A percentile compares a stretch with the other conserved stretches of the same genome.
These are phyloP conservation scores for Eubucco bourcierii DNA, from an alignment of 2,113 vertebrate species.

Conservation along the genomic window DNA sequence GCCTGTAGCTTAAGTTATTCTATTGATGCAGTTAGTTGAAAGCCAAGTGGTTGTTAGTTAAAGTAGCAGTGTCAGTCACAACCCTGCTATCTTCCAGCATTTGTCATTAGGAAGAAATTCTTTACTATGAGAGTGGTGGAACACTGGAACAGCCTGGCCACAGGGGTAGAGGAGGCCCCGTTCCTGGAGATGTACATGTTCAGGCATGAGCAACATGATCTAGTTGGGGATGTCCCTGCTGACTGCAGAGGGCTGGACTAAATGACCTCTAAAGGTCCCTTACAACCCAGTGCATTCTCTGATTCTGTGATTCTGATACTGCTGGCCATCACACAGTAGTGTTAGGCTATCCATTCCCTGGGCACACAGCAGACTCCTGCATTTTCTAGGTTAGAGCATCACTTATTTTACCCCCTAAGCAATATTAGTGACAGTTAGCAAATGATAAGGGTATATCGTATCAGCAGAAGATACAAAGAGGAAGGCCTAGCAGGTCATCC, in stretches of 20 bases:
- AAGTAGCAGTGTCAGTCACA: not conserved
- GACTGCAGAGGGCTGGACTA: too few species aligned
- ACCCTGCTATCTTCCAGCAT: not conserved
- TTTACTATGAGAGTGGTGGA: too few species aligned
- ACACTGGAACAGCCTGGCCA: too few species aligned
- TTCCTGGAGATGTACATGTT: too few species aligned
- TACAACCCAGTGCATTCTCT: too few species aligned
- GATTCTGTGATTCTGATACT: not conserved
- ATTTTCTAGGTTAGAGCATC: not conserved
- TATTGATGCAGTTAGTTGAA: not conserved
- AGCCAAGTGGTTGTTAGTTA: not conserved
- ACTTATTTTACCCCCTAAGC: not conserved
- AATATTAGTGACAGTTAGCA: not conserved
- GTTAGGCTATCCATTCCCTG: not conserved
- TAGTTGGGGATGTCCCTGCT: too few species aligned
- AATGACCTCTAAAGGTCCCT: too few species aligned
- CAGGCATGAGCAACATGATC: too few species aligned
- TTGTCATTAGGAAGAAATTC: not conserved
- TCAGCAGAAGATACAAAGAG: not conserved
- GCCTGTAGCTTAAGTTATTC: not conserved
- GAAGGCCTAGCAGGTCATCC: not conserved
- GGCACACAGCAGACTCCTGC: not conserved
- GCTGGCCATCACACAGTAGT: not conserved
- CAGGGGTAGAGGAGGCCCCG: too few species aligned
- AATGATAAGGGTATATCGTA: not conserved